Base-by-base conservation (phyloP, 2,888 invertebrate genomes). In the Tiphia femorata region DNA sequence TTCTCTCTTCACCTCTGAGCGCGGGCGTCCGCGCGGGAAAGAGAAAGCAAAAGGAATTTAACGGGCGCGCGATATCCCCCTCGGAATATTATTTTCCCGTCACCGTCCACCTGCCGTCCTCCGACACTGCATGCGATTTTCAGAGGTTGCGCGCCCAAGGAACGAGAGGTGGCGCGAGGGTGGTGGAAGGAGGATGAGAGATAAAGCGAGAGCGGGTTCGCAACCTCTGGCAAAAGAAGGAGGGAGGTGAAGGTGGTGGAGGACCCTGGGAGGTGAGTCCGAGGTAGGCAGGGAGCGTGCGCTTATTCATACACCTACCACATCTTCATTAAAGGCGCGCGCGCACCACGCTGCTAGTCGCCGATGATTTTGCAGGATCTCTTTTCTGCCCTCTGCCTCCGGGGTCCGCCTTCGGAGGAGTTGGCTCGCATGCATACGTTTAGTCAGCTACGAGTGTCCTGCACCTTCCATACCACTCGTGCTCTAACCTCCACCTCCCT, bases 31-130 rank as follows among this genome's bases (percentile, higher is more conserved):
- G n/a, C n/a, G n/a, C n/a, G n/a, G n/a, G n/a, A 42, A 55, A 66
- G 68, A 68, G 68, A 68, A 68, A 68, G 68, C 70, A 68, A 68
- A 66, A 68, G 70, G 68, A 68, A 67, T 67, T 70, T 70, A 70
- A 60, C 54, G 63, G 63, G 58, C 54, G n/a, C n/a, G 56, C 70
- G 68, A 68, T 66, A 70, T 68, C 63, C 62, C 60, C 63, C 21
- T 57, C 60, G 52, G 37, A 60, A 65, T 63, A 66, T 69, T 68
- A 69, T 65, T 69, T 67, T 70, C 67, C 64, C 67, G 65, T 70
- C 64, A 70, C 67, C 67, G 59, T 64, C 61, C 70, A 66, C 70
- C 70, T 66, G 67, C 64, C 67, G 61, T 58, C 67, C 55, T 59
- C 59, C 66, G 67, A 70, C 64, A 61, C 61, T 67, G 68, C 68